A percentile compares a stretch with the other conserved stretches of the same genome.
Conservation (phyloP, 2,797 vertebrate species). For the Pteropus rufus region DNA sequence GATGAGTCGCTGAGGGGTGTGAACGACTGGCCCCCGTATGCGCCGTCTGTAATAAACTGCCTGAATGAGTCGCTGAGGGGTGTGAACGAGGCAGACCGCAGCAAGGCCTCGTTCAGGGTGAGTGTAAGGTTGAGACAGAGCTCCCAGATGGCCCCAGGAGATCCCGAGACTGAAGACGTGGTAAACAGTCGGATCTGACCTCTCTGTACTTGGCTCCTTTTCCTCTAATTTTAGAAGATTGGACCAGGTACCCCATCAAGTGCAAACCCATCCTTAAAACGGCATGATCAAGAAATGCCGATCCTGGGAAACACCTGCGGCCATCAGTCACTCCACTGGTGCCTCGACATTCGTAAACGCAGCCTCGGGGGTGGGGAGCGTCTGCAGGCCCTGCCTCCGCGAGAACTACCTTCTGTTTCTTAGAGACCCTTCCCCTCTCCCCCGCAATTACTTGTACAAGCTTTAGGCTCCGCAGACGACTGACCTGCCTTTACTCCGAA, state of each 20-base stretch:
- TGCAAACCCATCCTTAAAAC: background rate
- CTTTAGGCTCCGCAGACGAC: background rate
- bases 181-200: background rate
- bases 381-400: no score
- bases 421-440: no score
- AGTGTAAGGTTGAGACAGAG: background rate
- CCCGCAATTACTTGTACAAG: no score
- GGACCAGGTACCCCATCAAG: background rate
- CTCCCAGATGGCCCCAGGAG: background rate
- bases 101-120: background rate
- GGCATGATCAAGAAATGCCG: background rate
- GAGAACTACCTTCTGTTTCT: background rate
- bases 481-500: background rate
- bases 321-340: background rate
- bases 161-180: background rate
- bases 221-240: background rate
- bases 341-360: no score
- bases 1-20: background rate
- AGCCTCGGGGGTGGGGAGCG: background rate
- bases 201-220: background rate
- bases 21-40: no score
- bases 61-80: background rate
- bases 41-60: background rate
- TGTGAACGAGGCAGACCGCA: no score
- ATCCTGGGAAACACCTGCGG: background rate